These are phyloP conservation scores for Apodemia duryi DNA, from an alignment of 2,888 invertebrate species.

Conservation along the genomic window DNA sequence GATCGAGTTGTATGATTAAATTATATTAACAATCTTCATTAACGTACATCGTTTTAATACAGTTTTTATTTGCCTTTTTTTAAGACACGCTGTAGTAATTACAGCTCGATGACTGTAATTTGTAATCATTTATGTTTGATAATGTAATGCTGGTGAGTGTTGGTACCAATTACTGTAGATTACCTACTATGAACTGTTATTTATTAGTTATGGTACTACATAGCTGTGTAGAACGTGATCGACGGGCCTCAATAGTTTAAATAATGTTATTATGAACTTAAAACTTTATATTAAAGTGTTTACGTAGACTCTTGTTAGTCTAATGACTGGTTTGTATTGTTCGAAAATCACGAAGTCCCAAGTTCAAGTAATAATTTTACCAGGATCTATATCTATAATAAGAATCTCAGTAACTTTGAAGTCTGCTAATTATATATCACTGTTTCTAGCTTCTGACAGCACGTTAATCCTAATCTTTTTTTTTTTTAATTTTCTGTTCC, in stretches of 20 bases:
- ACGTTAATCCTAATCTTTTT: no score
- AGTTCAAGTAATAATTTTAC: no score
- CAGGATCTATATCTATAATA: no score
- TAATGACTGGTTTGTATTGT: no score
- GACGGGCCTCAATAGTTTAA: not conserved
- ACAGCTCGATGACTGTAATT: conserved; percentile 28
- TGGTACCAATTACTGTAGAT: not conserved
- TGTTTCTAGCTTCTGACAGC: no score
- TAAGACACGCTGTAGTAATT: conserved; percentile 25
- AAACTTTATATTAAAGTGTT: not conserved
- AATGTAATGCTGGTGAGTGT: conserved; percentile 17
- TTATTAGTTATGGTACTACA: conserved; percentile 3
- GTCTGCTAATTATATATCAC: no score
- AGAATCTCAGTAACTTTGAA: no score
- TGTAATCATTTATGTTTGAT: conserved; percentile 25
- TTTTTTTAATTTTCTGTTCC: no score
- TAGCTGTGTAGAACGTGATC: not conserved
- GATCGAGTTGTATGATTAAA: conserved; percentile 44
- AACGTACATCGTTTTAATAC: conserved; percentile 37
- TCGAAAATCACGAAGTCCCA: no score
- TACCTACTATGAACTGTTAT: conserved; percentile 5
- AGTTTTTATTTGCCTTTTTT: conserved; percentile 31
- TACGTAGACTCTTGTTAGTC: not conserved
- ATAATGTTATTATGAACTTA: conserved; percentile 5
- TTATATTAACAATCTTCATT: conserved; percentile 52